Base-by-base conservation (phyloP, 2,888 invertebrate genomes). In the Ceriagrion tenellum region DNA sequence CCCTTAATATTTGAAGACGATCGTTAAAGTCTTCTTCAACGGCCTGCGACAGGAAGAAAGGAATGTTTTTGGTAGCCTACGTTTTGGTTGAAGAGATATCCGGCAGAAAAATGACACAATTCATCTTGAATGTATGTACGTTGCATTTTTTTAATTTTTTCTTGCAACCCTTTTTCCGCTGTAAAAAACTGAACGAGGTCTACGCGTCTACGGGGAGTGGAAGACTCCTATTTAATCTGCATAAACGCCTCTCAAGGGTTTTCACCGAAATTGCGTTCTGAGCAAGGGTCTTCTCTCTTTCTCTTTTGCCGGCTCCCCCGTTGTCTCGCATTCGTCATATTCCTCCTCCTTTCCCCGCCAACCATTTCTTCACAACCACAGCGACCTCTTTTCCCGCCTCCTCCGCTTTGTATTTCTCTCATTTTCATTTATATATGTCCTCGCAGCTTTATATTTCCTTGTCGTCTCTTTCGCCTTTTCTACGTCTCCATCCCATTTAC, bases 221-320 rank as follows among this genome's bases (percentile, higher is more conserved):
- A 16, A 81, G 35, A 13, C 81, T 81, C 35, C 13, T 16, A 4
- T 81, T 81, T 81, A 81, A 81, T 81, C 81, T 81, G 35, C 81
- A 81, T 81, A 81, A 81, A 81, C 81, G 81, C 81, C 81, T 81
- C 81, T 35, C 81, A 8, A 81, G 81, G 81, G 81, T 81, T 81
- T 81, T 81, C 81, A 35, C 30, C 81, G 35, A 35, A 81, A 81
- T 81, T 81, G 81, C 81, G 16, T 81, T 81, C 81, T 35, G 81
- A 3, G 26, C 69, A n/a, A 10, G 26, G 69, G 26, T n/a, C 20
- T 20, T 59, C 59, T 59, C 59, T 59, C 59, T 59, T 20, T 12
- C 35, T 30, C 81, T 81, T 26, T 35, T 8, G 35, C 35, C 81
- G 35, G 30, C 30, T 18, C 81, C 35, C 81, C 81, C 59, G 30